Evolutionary conservation across 1,140 invertebrate genomes (phyloP).

Genomic region (Holcopasites calliopsidis): DNA sequence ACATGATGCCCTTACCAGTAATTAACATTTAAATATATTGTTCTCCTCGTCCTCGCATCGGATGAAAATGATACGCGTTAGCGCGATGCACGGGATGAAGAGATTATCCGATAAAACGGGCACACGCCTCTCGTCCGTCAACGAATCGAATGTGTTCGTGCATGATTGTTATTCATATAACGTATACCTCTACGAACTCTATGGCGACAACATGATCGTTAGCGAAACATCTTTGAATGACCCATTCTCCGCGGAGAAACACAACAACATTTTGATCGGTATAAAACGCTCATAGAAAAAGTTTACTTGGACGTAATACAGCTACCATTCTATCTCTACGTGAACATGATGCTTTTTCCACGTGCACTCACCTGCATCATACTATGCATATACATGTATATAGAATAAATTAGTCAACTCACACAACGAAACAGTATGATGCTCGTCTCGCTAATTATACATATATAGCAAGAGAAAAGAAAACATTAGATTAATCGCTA

Average conservation of each 20-base stretch:
- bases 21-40: constrained; percentile 60
- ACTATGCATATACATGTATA: neutral
- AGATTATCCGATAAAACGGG: constrained; percentile 9
- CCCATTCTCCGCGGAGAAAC: constrained; percentile 54
- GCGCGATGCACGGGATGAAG: constrained; percentile 20
- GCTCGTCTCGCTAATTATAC: constrained; percentile 38
- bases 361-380: constrained; percentile 50
- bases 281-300: constrained; percentile 74
- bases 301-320: constrained; percentile 70
- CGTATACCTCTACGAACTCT: constrained; percentile 49
- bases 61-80: constrained; percentile 45
- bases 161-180: constrained; percentile 17
- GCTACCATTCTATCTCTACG: constrained; percentile 58
- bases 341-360: constrained; percentile 56
- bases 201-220: constrained; percentile 54
- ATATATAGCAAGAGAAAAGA: too few relatives aligned
- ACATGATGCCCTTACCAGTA: constrained; percentile 54
- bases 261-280: constrained; percentile 69
- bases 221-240: constrained; percentile 49
- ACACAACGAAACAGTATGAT: constrained; percentile 41
- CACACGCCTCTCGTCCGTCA: constrained; percentile 6
- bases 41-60: constrained; percentile 39
- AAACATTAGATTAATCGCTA: constrained; percentile 42
- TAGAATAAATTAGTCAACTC: constrained; percentile 46
- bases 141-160: constrained; percentile 16